Evolutionary conservation across 2,888 invertebrate species (phyloP).

Genomic region (Nemoura dubitans): DNA sequence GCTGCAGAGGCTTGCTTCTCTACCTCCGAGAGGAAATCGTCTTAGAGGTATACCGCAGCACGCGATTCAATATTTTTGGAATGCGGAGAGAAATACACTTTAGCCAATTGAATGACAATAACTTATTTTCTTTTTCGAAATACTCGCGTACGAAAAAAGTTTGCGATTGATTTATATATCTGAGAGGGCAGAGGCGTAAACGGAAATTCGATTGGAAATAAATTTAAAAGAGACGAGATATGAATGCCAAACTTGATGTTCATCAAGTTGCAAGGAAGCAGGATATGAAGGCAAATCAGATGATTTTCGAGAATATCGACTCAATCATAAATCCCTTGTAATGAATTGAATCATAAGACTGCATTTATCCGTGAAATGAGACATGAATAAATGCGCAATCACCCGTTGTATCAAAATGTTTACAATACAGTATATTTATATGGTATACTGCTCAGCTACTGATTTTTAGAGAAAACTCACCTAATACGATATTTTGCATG

Average conservation of each 20-base stretch:
- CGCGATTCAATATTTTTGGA: slow-evolving; percentile 1
- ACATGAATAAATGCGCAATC: background rate
- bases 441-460: no score
- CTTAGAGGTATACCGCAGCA: slow-evolving; percentile 15
- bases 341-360: background rate
- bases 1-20: background rate
- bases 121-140: background rate
- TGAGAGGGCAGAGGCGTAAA: background rate
- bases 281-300: background rate
- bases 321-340: background rate
- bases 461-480: no score
- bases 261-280: background rate
- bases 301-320: background rate
- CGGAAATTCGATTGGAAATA: background rate
- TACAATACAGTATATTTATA: no score
- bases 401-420: no score
- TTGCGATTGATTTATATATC: background rate
- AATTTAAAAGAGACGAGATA: background rate
- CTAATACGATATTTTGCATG: no score
- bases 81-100: slow-evolving; percentile 1
- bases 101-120: slow-evolving; percentile 1
- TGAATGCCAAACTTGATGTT: background rate
- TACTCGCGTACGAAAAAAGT: background rate
- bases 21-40: background rate
- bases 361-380: background rate